A percentile compares a stretch with the other conserved stretches of the same genome.
Conservation (phyloP, 2,113 vertebrate species). For the Lathamus discolor region DNA sequence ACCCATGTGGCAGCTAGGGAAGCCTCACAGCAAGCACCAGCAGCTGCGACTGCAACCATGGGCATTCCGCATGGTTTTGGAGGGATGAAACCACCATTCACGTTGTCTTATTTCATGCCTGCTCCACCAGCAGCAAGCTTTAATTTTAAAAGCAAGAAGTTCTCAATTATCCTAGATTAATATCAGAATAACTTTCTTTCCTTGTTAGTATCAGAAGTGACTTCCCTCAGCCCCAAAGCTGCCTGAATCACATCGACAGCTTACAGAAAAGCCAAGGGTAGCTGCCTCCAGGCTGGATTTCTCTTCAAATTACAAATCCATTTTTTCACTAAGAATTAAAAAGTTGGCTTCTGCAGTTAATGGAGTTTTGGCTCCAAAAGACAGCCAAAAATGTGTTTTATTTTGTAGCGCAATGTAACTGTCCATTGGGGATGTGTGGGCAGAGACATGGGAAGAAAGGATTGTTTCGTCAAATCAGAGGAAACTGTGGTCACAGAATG, state of each 20-base stretch:
- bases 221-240: background rate
- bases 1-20: background rate
- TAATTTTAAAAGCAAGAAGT: background rate
- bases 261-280: background rate
- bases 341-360: background rate
- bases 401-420: fast-evolving
- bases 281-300: background rate
- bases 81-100: background rate
- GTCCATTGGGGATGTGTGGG: background rate
- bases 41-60: fast-evolving
- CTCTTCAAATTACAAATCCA: background rate
- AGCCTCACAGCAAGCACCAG: background rate
- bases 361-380: background rate
- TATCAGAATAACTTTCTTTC: background rate
- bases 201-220: background rate
- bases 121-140: background rate
- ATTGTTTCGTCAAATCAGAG: background rate
- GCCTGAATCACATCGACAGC: background rate
- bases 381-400: background rate
- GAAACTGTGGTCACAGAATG: background rate
- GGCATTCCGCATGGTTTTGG: background rate
- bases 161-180: background rate
- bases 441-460: fast-evolving
- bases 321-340: background rate
- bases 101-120: background rate